phyloP scores from a whole-genome alignment of 2,888 invertebrate species.

The Lottia scabra region DNA sequence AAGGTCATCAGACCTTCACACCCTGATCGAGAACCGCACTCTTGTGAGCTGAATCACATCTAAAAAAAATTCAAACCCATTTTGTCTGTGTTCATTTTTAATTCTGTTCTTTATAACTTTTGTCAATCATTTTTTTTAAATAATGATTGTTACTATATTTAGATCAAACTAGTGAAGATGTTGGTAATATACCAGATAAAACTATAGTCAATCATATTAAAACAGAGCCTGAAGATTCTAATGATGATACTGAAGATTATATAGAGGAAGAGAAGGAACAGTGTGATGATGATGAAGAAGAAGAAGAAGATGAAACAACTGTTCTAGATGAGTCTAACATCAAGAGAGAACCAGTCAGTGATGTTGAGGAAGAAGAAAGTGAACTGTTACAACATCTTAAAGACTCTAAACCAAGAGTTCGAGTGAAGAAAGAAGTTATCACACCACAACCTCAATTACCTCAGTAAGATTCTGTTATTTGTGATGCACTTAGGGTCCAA shows the following conservation, averaged over 20 bases:
- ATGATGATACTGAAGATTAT: slow-evolving; percentile 16
- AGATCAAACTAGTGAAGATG: not conserved
- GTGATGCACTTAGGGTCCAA: too few species aligned
- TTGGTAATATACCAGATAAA: not conserved
- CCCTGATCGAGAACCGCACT: too few species aligned
- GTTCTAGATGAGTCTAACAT: too few species aligned
- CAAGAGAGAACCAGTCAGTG: too few species aligned
- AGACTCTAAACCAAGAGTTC: not conserved
- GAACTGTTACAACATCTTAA: not conserved
- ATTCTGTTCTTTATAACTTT: too few species aligned
- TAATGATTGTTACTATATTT: too few species aligned
- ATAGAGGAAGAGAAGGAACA: slow-evolving; percentile 17
- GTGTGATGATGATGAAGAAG: slow-evolving; percentile 16
- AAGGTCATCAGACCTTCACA: too few species aligned
- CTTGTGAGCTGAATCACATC: too few species aligned
- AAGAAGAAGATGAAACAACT: slow-evolving; percentile 10
- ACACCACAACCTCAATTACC: not conserved
- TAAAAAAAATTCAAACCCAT: too few species aligned
- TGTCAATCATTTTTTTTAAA: too few species aligned
- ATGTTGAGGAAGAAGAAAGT: not conserved
- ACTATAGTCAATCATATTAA: not conserved
- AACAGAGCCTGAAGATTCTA: not conserved
- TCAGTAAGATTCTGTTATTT: too few species aligned
- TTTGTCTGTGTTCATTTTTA: too few species aligned
- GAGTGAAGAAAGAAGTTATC: not conserved